A percentile compares a stretch with the other conserved stretches of the same genome.
These are phyloP conservation scores for Dipus sagitta DNA, from an alignment of 2,797 vertebrate genomes.

Conservation along the genomic window DNA sequence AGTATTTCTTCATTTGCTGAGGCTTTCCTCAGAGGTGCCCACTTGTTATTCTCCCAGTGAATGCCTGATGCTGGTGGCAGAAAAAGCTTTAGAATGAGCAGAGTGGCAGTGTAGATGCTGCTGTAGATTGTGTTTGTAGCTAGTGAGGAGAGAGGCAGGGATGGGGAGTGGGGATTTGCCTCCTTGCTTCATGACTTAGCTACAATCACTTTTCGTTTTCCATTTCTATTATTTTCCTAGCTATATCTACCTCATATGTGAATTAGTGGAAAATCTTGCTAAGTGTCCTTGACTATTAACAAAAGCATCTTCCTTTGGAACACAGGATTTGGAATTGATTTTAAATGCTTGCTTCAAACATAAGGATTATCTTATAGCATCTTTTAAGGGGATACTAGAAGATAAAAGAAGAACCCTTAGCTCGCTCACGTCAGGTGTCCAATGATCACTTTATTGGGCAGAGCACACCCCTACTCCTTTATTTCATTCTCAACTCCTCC, in stretches of 20 bases:
- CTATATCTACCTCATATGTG: constrained; percentile 50
- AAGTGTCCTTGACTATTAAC: constrained; percentile 44
- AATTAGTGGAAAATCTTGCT: constrained; percentile 22
- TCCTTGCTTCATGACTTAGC: constrained; percentile 41
- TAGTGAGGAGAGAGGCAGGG: not conserved
- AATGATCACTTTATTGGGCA: constrained; percentile 18
- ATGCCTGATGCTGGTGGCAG: not conserved
- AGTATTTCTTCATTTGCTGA: constrained; percentile 47
- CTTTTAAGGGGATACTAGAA: not conserved
- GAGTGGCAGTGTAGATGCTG: not conserved
- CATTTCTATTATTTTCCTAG: constrained; percentile 38
- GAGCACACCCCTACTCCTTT: not conserved
- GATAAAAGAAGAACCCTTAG: constrained; percentile 16
- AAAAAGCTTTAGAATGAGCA: constrained; percentile 34
- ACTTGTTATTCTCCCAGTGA: constrained; percentile 15
- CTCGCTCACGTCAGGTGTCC: constrained; percentile 7
- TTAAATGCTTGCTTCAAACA: constrained; percentile 36
- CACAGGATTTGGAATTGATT: constrained; percentile 52
- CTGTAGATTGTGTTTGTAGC: constrained; percentile 4
- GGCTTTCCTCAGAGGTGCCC: constrained; percentile 36
- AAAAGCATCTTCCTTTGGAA: constrained; percentile 49
- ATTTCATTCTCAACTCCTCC: not conserved
- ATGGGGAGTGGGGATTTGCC: not conserved
- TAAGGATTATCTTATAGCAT: constrained; percentile 49
- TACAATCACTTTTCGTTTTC: not conserved